phyloP scores from a whole-genome alignment of 1,140 invertebrate genomes.

The Sitodiplosis mosellana region DNA sequence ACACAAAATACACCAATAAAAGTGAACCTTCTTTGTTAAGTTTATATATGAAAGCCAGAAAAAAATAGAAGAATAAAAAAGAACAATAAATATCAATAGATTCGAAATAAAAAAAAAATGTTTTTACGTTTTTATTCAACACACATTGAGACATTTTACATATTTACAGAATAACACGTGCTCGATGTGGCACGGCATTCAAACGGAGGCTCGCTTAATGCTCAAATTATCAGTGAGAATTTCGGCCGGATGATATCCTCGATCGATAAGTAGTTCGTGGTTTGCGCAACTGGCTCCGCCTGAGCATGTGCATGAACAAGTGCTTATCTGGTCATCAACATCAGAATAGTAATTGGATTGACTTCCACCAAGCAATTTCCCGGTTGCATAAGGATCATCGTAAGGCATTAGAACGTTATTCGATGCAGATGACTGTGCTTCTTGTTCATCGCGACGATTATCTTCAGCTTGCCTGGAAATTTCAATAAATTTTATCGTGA shows the following conservation, averaged over 20 bases:
- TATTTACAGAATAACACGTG: neutral
- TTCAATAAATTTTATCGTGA: constrained; percentile 4
- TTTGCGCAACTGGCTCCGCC: constrained; percentile 24
- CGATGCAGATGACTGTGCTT: constrained; percentile 36
- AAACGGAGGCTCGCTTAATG: constrained; percentile 22
- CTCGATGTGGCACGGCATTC: constrained; percentile 4
- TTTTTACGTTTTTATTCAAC: neutral
- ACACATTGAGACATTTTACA: neutral
- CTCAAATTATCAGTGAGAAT: constrained; percentile 21
- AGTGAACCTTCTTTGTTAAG: too few species aligned
- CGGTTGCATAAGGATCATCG: constrained; percentile 18
- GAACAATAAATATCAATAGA: constrained; percentile 9
- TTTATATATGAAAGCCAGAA: too few species aligned
- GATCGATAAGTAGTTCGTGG: constrained; percentile 25
- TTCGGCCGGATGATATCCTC: constrained; percentile 27
- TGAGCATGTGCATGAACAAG: constrained; percentile 24
- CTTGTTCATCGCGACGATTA: constrained; percentile 67
- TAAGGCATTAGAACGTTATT: constrained; percentile 15
- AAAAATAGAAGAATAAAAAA: too few species aligned
- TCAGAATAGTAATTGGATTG: constrained; percentile 17
- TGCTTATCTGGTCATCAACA: constrained; percentile 19
- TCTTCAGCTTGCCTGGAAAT: constrained; percentile 81
- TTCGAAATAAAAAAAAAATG: neutral
- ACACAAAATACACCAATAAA: too few species aligned
- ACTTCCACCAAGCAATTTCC: constrained; percentile 13